Evolutionary conservation across 2,797 vertebrate genomes (phyloP), one percentile per base, ranked within the genome.

Genomic region (Dendrocincla tyrannina): DNA sequence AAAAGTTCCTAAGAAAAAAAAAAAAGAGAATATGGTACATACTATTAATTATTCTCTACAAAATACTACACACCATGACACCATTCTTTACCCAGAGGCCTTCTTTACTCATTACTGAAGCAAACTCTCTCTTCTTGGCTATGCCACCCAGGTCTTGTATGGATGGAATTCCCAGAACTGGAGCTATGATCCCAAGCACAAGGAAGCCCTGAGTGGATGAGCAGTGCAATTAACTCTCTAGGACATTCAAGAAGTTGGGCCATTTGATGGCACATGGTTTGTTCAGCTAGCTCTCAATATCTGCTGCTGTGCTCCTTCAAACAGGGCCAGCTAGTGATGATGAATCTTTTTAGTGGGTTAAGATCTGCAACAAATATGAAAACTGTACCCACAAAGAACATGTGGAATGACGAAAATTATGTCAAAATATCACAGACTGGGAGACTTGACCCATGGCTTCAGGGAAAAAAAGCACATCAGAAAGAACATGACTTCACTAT

Each of bases 91-190:
- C 16, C 5, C 16, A 44, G 17, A 6, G 17, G 5, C 7, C 4
- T 79, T 52, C 41, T 73, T 88, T 53, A 46, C 2, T 44, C 7
- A 32, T 70, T 47, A 52, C 5, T 33, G 25, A 52, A 62, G 20
- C 15, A 63, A 93, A 14, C 6, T 16, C 41, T 3, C 39, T 63
- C 59, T 41, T 12, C 13, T 44, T 60, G 24, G 9, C 8, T 52
- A 10, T 5, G 4, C 6, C 13, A 35, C 7, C 10, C 9, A 56
- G 13, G 7, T 33, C 32, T n/a, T 17, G 0, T 13, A 7, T 11
- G 5, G 50, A 25, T n/a, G 14, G 7, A 17, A 47, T 59, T 52
- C 5, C 2, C 47, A 70, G 64, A 80, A 77, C 5, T 66, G 12
- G 33, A 69, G 23, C 8, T 74, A 6, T 28, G 33, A 76, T 47